Base-by-base conservation (phyloP, 2,888 invertebrate genomes). In the Amphipoea lucens region DNA sequence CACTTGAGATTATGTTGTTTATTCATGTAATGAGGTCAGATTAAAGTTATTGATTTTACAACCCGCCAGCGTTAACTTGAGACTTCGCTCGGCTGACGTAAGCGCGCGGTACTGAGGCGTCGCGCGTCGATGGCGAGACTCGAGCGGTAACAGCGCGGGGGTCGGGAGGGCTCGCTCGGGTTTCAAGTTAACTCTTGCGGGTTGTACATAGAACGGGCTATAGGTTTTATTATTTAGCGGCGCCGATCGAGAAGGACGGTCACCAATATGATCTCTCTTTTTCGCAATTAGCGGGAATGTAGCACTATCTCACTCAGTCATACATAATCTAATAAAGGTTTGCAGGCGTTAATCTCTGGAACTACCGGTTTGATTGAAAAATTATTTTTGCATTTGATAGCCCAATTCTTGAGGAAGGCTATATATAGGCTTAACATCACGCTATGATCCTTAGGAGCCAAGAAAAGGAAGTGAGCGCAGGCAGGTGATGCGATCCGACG, bases 1-100 rank as follows among this genome's bases (percentile, higher is more conserved):
- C 20, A 45, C 85, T 85, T 81, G 76, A 76, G 83, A 68, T 68
- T 63, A 57, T 29, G 36, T 51, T 36, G 57, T 66, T 68, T 66
- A 40, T 29, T 54, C n/a, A 51, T 42, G 11, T 42, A 54, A 76
- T 29, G 82, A 83, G 62, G 65, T 81, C 63, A 67, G 2, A 65
- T n/a, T 23, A 42, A 0, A 57, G 6, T 29, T 72, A 79, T 80
- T 66, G 74, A 70, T 84, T 79, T 57, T 7, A 20, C 1, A 60
- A n/a, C 57, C 54, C 4, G n/a, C 11, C n/a, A 60, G 57, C n/a
- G 57, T 12, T n/a, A 12, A 60, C 57, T 60, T 60, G 57, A 60
- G 57, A 60, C 57, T 60, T 60, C n/a, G n/a, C 57, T 60, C 57
- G 57, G 57, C n/a, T 60, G 57, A 60, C 57, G 57, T 60, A 60